Evolutionary conservation across 2,888 invertebrate species (phyloP).

Genomic region (Cryptophagus acutangulus): DNA sequence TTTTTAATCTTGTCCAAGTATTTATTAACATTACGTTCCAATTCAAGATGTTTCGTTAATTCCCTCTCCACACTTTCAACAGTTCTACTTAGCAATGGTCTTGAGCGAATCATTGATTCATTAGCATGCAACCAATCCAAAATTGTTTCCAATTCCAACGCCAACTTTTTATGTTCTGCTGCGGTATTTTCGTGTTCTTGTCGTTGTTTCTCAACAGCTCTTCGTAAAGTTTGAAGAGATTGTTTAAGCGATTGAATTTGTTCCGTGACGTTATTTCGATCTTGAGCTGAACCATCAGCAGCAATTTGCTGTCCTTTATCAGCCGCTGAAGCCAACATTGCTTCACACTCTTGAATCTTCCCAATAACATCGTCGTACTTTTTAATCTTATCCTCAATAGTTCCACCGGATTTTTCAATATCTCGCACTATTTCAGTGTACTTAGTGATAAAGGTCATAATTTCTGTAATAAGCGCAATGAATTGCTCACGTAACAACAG

Average conservation of each 20-base stretch:
- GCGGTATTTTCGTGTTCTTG: slow-evolving; percentile 84
- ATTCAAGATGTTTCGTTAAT: slow-evolving; percentile 66
- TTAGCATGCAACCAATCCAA: slow-evolving; percentile 79
- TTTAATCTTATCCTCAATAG: slow-evolving; percentile 81
- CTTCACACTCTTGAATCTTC: slow-evolving; percentile 88
- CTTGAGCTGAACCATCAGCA: slow-evolving; percentile 81
- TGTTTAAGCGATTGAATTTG: slow-evolving; percentile 82
- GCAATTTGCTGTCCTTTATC: slow-evolving; percentile 93
- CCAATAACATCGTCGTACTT: slow-evolving; percentile 80
- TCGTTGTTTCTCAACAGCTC: slow-evolving; percentile 78
- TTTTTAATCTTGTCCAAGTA: slow-evolving; percentile 59
- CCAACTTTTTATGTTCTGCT: slow-evolving; percentile 81
- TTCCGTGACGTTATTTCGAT: slow-evolving; percentile 82
- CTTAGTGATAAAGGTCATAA: slow-evolving; percentile 79
- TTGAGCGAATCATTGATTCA: slow-evolving; percentile 74
- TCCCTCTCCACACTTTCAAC: slow-evolving; percentile 76
- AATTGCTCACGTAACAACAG: slow-evolving; percentile 82
- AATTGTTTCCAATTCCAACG: slow-evolving; percentile 75
- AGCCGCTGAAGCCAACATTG: slow-evolving; percentile 75
- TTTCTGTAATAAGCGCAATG: slow-evolving; percentile 79
- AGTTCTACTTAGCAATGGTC: slow-evolving; percentile 75
- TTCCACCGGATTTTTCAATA: slow-evolving; percentile 77
- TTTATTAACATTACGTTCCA: slow-evolving; percentile 64
- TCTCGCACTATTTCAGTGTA: slow-evolving; percentile 80
- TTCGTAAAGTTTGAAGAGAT: slow-evolving; percentile 71